A percentile compares a stretch with the other conserved stretches of the same genome.
phyloP scores from a whole-genome alignment of 2,113 vertebrate species.

The Emydura subglobosa region DNA sequence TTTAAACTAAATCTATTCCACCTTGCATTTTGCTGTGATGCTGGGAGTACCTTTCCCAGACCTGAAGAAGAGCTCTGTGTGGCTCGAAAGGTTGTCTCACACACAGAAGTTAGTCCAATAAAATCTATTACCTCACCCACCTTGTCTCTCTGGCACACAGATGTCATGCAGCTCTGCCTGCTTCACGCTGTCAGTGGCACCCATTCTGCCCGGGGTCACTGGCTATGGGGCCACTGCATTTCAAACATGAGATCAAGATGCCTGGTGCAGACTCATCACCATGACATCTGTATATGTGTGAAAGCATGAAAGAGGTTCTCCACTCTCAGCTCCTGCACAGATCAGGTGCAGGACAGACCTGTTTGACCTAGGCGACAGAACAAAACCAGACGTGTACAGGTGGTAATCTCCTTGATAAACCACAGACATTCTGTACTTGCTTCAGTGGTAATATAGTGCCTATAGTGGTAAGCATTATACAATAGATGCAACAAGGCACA shows the following conservation, averaged over 20 bases:
- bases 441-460: too few species aligned
- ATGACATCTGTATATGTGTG: not conserved
- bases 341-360: not conserved
- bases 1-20: not conserved
- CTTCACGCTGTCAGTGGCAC: not conserved
- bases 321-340: not conserved
- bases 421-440: fast-evolving
- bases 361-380: not conserved
- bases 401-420: not conserved
- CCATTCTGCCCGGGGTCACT: not conserved
- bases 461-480: not conserved
- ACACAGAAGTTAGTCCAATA: not conserved
- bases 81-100: not conserved
- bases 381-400: not conserved
- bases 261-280: not conserved
- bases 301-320: fast-evolving
- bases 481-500: not conserved
- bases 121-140: not conserved
- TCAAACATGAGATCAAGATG: not conserved
- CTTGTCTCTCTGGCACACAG: not conserved
- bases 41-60: not conserved
- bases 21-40: not conserved
- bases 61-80: not conserved
- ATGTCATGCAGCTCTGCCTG: too few species aligned
- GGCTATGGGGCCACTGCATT: not conserved